Evolutionary conservation across 2,113 vertebrate genomes (phyloP), one percentile per base, ranked within the genome.

Genomic region (Damaliscus lunatus): DNA sequence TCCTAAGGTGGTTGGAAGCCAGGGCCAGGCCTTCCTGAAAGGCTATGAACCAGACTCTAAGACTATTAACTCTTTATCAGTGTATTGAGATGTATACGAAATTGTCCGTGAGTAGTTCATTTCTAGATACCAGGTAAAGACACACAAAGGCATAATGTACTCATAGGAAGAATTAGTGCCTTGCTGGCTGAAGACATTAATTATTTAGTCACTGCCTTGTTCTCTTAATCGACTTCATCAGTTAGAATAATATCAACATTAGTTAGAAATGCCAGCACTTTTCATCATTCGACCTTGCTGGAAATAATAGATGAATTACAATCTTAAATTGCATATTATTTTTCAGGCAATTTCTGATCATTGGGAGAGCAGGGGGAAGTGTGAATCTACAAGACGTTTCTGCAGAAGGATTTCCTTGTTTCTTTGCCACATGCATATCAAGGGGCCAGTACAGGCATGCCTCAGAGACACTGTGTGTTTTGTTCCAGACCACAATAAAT

Each of bases 101-200:
- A 0, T 3, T 36, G 14, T n/a, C 31, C 1, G 21, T 46, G 74
- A 43, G 19, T 1, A n/a, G 40, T 13, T 52, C 64, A n/a, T 4
- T 21, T 52, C 55, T 36, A 48, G 53, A 53, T 6, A 27, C n/a
- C 55, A 36, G 31, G 11, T 0, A 64, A 71, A 23, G 74, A 14
- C 9, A 16, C 1, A 3, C 16, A 43, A 53, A 64, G 43, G 14
- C 82, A 36, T 29, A 8, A 81, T 1, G 7, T 10, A 5, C 5
- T 15, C 48, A 7, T 33, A n/a, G 8, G 43, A 59, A 48, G 40
- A 40, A 60, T 40, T 1, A 27, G 8, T 48, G 40, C 25, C 8
- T 6, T 31, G 4, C 13, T 74, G 19, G 74, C 36, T 46, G 36
- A 53, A 57, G 27, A 12, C 46, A 40, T 48, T 53, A 14, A 57